These are phyloP conservation scores for Drosophila bocki DNA, from an alignment of 1,140 invertebrate genomes.

Conservation along the genomic window DNA sequence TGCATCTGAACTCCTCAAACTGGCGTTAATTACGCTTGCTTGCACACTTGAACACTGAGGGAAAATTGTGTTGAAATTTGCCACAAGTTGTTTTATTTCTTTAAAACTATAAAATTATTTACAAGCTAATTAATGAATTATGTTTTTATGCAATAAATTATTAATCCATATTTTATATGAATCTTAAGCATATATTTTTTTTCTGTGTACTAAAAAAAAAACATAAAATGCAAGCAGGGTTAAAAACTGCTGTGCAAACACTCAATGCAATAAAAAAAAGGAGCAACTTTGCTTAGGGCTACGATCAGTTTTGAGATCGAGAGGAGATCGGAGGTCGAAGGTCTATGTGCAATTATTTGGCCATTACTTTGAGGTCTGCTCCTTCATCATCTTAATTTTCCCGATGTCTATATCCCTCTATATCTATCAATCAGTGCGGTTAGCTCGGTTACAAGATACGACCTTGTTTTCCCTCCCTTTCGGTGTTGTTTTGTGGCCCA, in stretches of 20 bases:
- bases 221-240: not conserved
- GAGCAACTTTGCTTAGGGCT: slow-evolving; percentile 59
- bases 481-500: not conserved
- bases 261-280: slow-evolving; percentile 50
- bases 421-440: slow-evolving; percentile 62
- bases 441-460: not conserved
- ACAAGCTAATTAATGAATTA: not conserved
- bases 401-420: slow-evolving; percentile 23
- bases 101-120: not conserved
- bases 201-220: not conserved
- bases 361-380: slow-evolving; percentile 62
- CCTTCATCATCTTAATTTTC: slow-evolving; percentile 7
- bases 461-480: slow-evolving; percentile 6
- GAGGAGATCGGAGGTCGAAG: slow-evolving; percentile 5
- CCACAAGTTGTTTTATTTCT: too few species aligned
- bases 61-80: not conserved
- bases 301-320: slow-evolving; percentile 35
- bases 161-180: not conserved
- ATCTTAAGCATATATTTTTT: not conserved
- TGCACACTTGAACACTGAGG: slow-evolving; percentile 34
- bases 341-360: slow-evolving; percentile 63
- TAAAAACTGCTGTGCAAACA: slow-evolving; percentile 62
- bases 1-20: slow-evolving; percentile 24
- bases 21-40: slow-evolving; percentile 68
- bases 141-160: too few species aligned